Evolutionary conservation across 2,888 invertebrate species (phyloP).

Genomic region (Lasius platythorax): DNA sequence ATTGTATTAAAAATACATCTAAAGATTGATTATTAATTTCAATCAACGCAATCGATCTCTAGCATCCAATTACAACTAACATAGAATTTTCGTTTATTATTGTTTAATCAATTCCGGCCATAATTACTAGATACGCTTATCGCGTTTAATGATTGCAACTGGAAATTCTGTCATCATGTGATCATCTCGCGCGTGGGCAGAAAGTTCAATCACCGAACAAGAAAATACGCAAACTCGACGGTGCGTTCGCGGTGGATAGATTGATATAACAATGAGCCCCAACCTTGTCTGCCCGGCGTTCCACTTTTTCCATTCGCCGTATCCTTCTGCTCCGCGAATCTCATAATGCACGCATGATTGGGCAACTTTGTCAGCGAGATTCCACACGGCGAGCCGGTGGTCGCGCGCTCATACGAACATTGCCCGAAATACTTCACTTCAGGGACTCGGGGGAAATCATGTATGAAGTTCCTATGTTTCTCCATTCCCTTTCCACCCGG

Average conservation of each 20-base stretch:
- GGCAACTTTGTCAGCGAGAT: conserved; percentile 82
- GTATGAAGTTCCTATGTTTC: conserved; percentile 83
- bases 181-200: neutral
- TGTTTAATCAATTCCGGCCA: conserved; percentile 19
- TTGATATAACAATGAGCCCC: conserved; percentile 9
- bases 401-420: conserved; percentile 75
- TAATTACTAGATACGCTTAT: conserved; percentile 26
- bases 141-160: conserved; percentile 21
- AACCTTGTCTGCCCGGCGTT: conserved; percentile 30
- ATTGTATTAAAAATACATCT: conserved; percentile 22
- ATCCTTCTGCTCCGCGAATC: conserved; percentile 79
- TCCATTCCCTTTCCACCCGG: conserved; percentile 69
- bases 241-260: neutral
- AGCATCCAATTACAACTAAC: conserved; percentile 37
- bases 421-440: conserved; percentile 84
- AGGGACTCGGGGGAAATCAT: conserved; percentile 85
- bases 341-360: conserved; percentile 84
- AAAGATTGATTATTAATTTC: conserved; percentile 31
- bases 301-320: conserved; percentile 52
- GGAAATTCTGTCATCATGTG: neutral
- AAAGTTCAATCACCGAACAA: conserved; percentile 10
- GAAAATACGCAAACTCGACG: conserved; percentile 13
- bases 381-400: conserved; percentile 74
- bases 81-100: conserved; percentile 22
- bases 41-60: conserved; percentile 11